A percentile compares a stretch with the other conserved stretches of the same genome.
Conservation (phyloP, 1,140 invertebrate species). For the Halesus radiatus region DNA sequence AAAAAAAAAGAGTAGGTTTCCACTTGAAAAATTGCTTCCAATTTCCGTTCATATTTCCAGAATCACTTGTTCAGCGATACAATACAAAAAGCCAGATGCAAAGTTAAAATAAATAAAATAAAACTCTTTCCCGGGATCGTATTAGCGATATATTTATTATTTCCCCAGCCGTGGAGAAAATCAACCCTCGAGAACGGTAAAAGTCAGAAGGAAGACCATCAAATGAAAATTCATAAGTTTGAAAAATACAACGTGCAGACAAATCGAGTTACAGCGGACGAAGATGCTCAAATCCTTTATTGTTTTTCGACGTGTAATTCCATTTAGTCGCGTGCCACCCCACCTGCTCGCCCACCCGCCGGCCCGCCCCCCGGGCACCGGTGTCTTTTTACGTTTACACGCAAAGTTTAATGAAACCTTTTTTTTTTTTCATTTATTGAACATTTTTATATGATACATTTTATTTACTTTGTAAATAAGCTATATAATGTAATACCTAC, state of each 20-base stretch:
- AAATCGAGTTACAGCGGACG: constrained; percentile 35
- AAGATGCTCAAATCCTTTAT: constrained; percentile 24
- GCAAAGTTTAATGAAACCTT: too few species aligned
- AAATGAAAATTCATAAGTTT: constrained; percentile 40
- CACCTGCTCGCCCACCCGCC: background rate
- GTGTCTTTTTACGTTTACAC: background rate
- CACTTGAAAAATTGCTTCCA: too few species aligned
- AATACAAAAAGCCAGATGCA: constrained; percentile 5
- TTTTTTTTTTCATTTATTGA: too few species aligned
- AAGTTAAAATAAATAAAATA: background rate
- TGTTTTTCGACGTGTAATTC: constrained; percentile 29
- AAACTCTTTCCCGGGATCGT: constrained; percentile 5
- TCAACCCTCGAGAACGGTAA: constrained; percentile 1
- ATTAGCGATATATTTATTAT: constrained; percentile 32
- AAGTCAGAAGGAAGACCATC: constrained; percentile 26
- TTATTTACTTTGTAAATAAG: too few species aligned
- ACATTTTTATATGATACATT: too few species aligned
- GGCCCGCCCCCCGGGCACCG: background rate
- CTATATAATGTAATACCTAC: too few species aligned
- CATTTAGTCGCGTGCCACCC: constrained; percentile 2
- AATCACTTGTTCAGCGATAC: constrained; percentile 13
- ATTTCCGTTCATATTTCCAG: constrained; percentile 18
- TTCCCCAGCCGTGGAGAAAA: background rate
- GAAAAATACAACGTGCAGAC: constrained; percentile 35
- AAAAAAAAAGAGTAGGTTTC: constrained; percentile 1